These are phyloP conservation scores for Brienomyrus longianalis DNA, from an alignment of 2,113 vertebrate species.

Conservation along the genomic window DNA sequence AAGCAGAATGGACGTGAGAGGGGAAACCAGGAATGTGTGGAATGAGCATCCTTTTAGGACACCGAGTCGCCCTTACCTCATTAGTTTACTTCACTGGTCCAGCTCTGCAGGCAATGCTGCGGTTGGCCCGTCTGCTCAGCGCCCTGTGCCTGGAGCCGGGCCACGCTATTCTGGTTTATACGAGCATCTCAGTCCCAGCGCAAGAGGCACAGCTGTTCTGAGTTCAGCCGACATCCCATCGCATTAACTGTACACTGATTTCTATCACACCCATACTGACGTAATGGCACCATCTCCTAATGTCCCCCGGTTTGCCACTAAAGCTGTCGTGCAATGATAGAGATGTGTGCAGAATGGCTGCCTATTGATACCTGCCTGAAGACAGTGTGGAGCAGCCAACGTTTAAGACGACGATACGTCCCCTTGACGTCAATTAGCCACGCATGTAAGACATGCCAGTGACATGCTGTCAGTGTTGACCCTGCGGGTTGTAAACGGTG, in stretches of 20 bases:
- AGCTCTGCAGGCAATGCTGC: background rate
- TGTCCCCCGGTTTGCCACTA: background rate
- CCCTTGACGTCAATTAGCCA: background rate
- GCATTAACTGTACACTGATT: background rate
- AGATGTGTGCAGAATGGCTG: background rate
- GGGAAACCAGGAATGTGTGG: constrained; percentile 32
- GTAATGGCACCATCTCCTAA: background rate
- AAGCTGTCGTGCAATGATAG: background rate
- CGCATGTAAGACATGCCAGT: background rate
- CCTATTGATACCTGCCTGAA: background rate
- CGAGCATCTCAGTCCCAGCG: background rate
- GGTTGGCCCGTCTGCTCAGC: background rate
- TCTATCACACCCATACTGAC: background rate
- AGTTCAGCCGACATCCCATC: background rate
- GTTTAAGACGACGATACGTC: background rate
- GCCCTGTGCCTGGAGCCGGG: background rate
- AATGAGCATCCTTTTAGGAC: constrained; percentile 20
- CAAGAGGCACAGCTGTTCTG: background rate
- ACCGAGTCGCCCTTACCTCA: constrained; percentile 16
- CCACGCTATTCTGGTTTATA: background rate
- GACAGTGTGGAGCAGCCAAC: background rate
- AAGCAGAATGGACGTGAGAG: constrained; percentile 20
- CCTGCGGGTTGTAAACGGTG: background rate
- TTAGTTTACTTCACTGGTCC: background rate
- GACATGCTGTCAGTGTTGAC: background rate